phyloP scores from a whole-genome alignment of 2,113 vertebrate genomes.

The Bos javanicus region DNA sequence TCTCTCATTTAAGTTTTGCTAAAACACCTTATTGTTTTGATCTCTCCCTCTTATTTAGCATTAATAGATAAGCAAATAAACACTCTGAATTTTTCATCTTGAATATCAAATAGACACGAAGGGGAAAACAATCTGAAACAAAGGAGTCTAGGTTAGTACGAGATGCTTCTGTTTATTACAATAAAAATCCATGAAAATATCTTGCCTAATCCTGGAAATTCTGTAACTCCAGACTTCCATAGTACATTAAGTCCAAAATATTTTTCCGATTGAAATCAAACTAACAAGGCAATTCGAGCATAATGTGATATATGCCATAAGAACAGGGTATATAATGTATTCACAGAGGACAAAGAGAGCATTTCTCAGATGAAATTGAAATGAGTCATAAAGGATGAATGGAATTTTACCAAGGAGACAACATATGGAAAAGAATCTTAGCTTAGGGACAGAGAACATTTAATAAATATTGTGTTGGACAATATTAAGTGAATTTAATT shows the following conservation, averaged over 20 bases:
- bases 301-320: neutral
- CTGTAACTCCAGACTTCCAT: neutral
- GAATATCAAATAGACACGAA: neutral
- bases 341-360: neutral
- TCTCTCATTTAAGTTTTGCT: neutral
- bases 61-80: neutral
- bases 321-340: neutral
- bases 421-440: neutral
- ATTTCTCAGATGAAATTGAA: neutral
- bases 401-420: neutral
- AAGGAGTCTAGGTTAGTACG: neutral
- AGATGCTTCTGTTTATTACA: neutral
- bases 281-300: neutral
- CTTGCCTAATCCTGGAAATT: neutral
- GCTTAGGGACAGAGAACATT: neutral
- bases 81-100: neutral
- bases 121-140: neutral
- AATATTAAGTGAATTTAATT: neutral
- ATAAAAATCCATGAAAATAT: neutral
- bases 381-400: neutral
- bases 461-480: neutral
- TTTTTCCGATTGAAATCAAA: neutral
- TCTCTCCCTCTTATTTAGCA: neutral
- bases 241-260: neutral
- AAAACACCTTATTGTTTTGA: neutral